Evolutionary conservation across 1,140 invertebrate genomes (phyloP).

Genomic region (Trinorchestia longiramus): DNA sequence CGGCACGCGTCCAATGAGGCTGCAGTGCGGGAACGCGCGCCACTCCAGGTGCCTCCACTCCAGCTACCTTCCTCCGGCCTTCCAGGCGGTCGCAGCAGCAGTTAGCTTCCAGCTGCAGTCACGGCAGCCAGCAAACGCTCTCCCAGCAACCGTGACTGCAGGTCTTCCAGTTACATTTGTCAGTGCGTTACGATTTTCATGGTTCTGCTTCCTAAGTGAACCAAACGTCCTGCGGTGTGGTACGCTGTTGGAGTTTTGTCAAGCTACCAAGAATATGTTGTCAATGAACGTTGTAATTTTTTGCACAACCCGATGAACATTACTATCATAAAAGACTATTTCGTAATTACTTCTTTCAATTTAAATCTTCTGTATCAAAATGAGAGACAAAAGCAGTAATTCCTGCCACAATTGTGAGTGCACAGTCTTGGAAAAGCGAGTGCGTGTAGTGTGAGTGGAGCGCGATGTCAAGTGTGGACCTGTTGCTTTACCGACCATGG

Average conservation of each 20-base stretch:
- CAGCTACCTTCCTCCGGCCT: background rate
- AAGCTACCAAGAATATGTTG: background rate
- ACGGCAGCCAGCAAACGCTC: constrained; percentile 4
- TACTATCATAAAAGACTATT: background rate
- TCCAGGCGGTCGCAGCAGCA: background rate
- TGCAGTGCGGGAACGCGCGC: constrained; percentile 27
- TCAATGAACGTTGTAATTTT: background rate
- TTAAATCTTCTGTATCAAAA: background rate
- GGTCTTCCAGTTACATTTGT: constrained; percentile 19
- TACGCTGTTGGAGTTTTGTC: background rate
- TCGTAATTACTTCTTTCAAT: background rate
- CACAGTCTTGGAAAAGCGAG: background rate
- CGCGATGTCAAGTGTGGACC: constrained; percentile 39
- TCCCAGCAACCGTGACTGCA: background rate
- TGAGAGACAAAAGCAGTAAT: background rate
- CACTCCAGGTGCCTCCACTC: background rate
- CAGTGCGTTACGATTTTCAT: background rate
- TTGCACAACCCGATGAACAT: background rate
- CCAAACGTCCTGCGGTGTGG: background rate
- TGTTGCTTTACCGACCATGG: constrained; percentile 52
- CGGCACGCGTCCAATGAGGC: constrained; percentile 50
- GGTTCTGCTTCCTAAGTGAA: background rate
- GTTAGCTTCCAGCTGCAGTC: constrained; percentile 44
- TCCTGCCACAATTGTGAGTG: background rate
- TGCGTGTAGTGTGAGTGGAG: background rate